Base-by-base conservation (phyloP, 1,140 invertebrate genomes). In the silkworm (Bombyx mori) region DNA sequence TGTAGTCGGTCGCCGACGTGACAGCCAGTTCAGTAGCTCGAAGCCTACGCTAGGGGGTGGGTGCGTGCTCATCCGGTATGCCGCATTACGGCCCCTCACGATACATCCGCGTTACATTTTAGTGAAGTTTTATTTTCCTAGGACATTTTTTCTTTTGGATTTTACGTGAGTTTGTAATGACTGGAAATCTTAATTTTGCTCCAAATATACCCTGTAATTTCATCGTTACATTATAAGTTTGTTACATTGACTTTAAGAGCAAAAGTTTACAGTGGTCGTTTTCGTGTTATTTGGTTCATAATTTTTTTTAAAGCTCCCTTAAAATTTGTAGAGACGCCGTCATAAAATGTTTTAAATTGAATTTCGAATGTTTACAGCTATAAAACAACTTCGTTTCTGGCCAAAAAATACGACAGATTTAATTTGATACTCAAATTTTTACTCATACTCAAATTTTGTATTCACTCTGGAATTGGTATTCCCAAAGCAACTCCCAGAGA, bases 21-120 rank as follows among this genome's bases (percentile, higher is more conserved):
- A 62, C 63, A 68, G 65, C 64, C 68, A 68, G 67, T 75, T 75
- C 77, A 85, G 82, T 85, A 75, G 73, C 74, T 75, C 58, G 60
- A 61, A 68, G 71, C 73, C 76, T 74, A 75, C 63, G 61, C 62
- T 56, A 52, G 56, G 75, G 79, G 79, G 66, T 68, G 77, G 77
- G 72, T 65, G 78, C 69, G 71, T 65, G 61, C 53, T 59, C 59
- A 58, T 52, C 51, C 61, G 62, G 63, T 60, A 58, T 63, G 65
- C 60, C 65, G 59, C 60, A 57, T 6, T 58, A 57, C 65, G 61
- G 59, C 59, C 62, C 52, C 58, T 57, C 52, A 10, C 55, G 61
- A 57, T 57, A 52, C 42, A 52, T 35, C 57, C 52, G 58, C 55
- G 54, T 47, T 57, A 44, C 50, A 45, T 44, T 61, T 59, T 56